Base-by-base conservation (phyloP, 2,888 invertebrate genomes). In the Alloscopus bannaensis region DNA sequence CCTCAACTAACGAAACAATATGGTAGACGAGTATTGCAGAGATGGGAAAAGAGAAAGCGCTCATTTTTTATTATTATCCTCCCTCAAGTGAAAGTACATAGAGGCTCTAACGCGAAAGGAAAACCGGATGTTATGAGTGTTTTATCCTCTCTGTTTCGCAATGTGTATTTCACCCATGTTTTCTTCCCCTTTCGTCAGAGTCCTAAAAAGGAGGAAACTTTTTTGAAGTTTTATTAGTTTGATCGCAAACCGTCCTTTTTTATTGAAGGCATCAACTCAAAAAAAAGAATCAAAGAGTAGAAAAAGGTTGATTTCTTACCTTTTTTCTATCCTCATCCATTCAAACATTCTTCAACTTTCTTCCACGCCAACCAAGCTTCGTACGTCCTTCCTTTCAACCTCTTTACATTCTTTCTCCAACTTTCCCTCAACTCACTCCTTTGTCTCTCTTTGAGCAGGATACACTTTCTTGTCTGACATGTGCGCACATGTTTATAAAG, bases 221-320 rank as follows among this genome's bases (percentile, higher is more conserved):
- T 36, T n/a, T n/a, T n/a, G n/a, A 68, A 76, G 52, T 60, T 75
- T 68, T 70, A 77, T 77, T 77, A 70, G 77, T 77, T 77, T 77
- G 77, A 65, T 70, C 64, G 70, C 65, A 70, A 26, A 65, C 70
- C 42, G 57, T 66, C 40, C 55, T 70, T 59, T 69, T 77, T 69
- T 60, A 62, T 62, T 3, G 76, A 55, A 52, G n/a, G n/a, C n/a
- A 77, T 60, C 28, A 77, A 45, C 77, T 77, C 55, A 26, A 42
- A 77, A 70, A n/a, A 57, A 57, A 50, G 70, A 42, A 77, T 69
- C 13, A 57, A 57, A 50, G 70, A 77, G 57, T 62, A 47, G 59
- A 64, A 55, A 69, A 40, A 55, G 70, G 77, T 77, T 77, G 77
- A 70, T 77, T 77, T 77, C 52, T 36, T 69, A 57, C 69, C 31